Conservation (phyloP, 2,113 vertebrate genomes). For the Eurypyga helias region DNA sequence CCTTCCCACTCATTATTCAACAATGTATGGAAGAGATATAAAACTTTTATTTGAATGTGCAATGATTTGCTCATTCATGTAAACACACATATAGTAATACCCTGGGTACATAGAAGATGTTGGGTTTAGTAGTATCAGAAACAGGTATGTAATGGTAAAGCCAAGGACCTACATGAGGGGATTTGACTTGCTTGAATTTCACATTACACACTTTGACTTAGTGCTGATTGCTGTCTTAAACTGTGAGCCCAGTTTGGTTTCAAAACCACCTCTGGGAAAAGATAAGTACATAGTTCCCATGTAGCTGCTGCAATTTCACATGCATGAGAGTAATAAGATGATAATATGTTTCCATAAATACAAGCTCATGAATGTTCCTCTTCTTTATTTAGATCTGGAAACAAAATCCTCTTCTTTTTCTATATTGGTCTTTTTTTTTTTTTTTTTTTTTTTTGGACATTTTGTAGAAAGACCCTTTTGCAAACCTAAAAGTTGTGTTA, state of each 20-base stretch:
- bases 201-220: neutral
- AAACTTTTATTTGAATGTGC: neutral
- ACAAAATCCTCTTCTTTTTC: neutral
- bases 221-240: neutral
- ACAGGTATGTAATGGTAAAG: neutral
- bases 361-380: neutral
- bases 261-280: neutral
- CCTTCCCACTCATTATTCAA: neutral
- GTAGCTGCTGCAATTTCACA: neutral
- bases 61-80: neutral
- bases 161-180: neutral
- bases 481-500: neutral
- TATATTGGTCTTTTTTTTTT: neutral
- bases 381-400: neutral
- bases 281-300: neutral
- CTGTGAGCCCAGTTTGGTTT: neutral
- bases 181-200: neutral
- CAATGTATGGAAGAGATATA: neutral
- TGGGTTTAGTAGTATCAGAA: neutral
- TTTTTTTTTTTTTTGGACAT: rapidly evolving
- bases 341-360: neutral
- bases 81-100: neutral
- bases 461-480: neutral
- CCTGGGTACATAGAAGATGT: neutral
- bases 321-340: neutral